These are phyloP conservation scores for Silurus aristotelis DNA, from an alignment of 2,797 vertebrate species.

Conservation along the genomic window DNA sequence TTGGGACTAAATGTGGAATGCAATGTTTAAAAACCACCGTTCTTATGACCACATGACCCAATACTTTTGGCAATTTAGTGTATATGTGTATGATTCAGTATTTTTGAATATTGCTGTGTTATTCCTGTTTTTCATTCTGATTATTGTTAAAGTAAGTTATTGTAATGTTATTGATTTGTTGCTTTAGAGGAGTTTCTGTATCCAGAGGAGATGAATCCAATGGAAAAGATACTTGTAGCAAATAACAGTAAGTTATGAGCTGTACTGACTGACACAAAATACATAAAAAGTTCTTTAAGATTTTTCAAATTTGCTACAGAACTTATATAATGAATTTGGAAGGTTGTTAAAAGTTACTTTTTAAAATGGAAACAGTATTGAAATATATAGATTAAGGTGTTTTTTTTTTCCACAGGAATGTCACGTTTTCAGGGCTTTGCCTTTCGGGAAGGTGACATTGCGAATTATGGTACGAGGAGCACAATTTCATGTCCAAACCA, in stretches of 20 bases:
- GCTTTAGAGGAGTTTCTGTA: constrained; percentile 65
- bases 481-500: constrained; percentile 76
- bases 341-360: neutral
- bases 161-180: neutral
- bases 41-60: too few species aligned
- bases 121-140: neutral
- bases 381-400: neutral
- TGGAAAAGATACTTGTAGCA: constrained; percentile 76
- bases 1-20: too few species aligned
- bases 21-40: too few species aligned
- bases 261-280: neutral
- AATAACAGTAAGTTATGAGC: constrained; percentile 68
- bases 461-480: constrained; percentile 68
- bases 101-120: neutral
- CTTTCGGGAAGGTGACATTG: constrained; percentile 81
- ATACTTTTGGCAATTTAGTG: too few species aligned
- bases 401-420: constrained; percentile 14
- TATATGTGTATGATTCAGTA: neutral
- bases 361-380: neutral
- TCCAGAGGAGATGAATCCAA: constrained; percentile 69
- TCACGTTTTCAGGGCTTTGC: constrained; percentile 46
- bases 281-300: neutral
- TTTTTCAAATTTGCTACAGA: neutral
- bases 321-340: neutral
- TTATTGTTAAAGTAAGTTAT: neutral